Conservation (phyloP, 2,888 invertebrate species). For the Metalampra italica region DNA sequence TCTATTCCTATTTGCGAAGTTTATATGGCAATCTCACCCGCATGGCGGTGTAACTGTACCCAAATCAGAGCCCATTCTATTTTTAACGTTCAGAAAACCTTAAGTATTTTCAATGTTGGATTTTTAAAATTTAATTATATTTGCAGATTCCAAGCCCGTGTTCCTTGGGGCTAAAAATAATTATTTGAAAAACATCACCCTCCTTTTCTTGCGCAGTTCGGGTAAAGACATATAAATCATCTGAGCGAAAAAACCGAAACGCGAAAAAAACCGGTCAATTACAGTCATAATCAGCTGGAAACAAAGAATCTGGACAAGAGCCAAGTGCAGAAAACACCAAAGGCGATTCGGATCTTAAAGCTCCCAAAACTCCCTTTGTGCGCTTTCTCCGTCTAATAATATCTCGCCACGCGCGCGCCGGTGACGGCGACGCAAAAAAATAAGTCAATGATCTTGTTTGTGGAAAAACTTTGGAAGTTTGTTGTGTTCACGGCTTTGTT, state of each 20-base stretch:
- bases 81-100: too few relatives aligned
- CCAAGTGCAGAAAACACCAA: conserved; percentile 6
- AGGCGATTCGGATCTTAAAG: neutral
- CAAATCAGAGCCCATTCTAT: too few relatives aligned
- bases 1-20: too few relatives aligned
- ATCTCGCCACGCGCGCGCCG: conserved; percentile 5
- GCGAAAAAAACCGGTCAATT: neutral
- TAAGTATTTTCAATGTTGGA: too few relatives aligned
- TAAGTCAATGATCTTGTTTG: conserved; percentile 24
- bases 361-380: conserved; percentile 8
- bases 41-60: too few relatives aligned
- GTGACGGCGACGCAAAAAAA: conserved; percentile 8
- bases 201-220: too few relatives aligned
- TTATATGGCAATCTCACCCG: too few relatives aligned
- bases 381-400: conserved; percentile 8
- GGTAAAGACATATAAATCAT: too few relatives aligned
- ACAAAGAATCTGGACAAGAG: conserved; percentile 7
- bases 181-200: too few relatives aligned
- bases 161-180: too few relatives aligned
- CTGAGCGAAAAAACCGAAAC: neutral
- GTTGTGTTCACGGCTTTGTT: neutral
- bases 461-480: conserved; percentile 1
- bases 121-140: too few relatives aligned
- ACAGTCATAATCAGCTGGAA: neutral
- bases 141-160: too few relatives aligned